Percentiles rank a stretch among this genome's conserved stretches.
phyloP scores from a whole-genome alignment of 1,140 invertebrate species.

The Dolichoris vasculosae region DNA sequence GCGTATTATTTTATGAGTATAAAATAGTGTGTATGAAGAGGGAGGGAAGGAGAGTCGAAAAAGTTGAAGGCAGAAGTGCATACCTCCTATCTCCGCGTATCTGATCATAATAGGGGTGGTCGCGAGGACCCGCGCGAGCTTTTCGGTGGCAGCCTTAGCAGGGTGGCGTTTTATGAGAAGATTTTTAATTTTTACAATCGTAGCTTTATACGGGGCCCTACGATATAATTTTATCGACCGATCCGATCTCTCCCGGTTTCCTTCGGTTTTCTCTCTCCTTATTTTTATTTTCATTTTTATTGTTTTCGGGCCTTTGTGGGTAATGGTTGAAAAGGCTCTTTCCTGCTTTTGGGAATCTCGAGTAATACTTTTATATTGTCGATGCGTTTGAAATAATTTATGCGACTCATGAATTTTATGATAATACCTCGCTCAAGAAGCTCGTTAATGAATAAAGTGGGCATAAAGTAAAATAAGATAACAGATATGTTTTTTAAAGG shows the following conservation, averaged over 20 bases:
- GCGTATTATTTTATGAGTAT: slow-evolving; percentile 43
- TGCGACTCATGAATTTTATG: slow-evolving; percentile 51
- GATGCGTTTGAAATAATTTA: slow-evolving; percentile 48
- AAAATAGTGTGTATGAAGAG: background rate
- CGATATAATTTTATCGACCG: slow-evolving; percentile 72
- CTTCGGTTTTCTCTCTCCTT: slow-evolving; percentile 13
- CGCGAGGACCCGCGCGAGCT: background rate
- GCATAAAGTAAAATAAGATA: slow-evolving; percentile 48
- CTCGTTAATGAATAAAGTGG: slow-evolving; percentile 53
- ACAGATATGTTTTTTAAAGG: slow-evolving; percentile 40
- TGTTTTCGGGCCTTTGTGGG: slow-evolving; percentile 37
- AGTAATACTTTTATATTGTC: slow-evolving; percentile 31
- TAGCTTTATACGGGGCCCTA: slow-evolving; percentile 54
- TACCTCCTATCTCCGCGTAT: slow-evolving; percentile 12
- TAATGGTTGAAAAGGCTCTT: slow-evolving; percentile 43
- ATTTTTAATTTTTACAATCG: slow-evolving; percentile 71
- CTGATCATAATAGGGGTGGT: slow-evolving; percentile 29
- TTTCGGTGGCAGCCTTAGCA: slow-evolving; percentile 12
- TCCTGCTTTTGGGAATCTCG: slow-evolving; percentile 44
- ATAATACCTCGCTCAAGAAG: slow-evolving; percentile 44
- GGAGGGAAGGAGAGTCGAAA: background rate
- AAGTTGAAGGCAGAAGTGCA: background rate
- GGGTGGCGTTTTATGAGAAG: slow-evolving; percentile 58
- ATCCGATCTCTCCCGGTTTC: slow-evolving; percentile 67
- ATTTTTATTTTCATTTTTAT: slow-evolving; percentile 47